These are phyloP conservation scores for Strigops habroptila DNA, from an alignment of 2,113 vertebrate genomes.

Conservation along the genomic window DNA sequence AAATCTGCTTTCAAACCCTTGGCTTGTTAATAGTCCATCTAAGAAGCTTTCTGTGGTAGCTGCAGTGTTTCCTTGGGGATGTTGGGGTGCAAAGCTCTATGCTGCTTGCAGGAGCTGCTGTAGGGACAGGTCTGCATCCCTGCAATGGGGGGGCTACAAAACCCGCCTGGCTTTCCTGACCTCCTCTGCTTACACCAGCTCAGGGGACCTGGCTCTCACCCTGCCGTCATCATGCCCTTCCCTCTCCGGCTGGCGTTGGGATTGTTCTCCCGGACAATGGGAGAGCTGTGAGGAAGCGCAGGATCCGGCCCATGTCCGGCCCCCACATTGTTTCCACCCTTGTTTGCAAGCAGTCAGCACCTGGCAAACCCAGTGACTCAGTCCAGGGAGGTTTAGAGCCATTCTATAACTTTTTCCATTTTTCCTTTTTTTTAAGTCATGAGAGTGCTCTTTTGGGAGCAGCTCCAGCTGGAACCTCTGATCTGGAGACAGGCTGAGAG, in stretches of 20 bases:
- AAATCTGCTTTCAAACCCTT: conserved; percentile 23
- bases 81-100: background rate
- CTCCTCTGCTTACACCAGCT: accelerated
- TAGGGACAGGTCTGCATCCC: accelerated
- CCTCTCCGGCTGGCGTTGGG: background rate
- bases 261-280: conserved; percentile 57
- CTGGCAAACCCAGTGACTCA: conserved; percentile 50
- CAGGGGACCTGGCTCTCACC: background rate
- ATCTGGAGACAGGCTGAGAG: background rate
- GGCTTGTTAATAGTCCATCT: background rate
- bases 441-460: background rate
- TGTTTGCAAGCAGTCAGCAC: conserved; percentile 11
- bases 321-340: background rate
- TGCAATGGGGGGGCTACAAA: accelerated
- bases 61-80: background rate
- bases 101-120: background rate
- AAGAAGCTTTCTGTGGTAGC: background rate
- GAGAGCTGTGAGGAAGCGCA: background rate
- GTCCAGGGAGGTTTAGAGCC: background rate
- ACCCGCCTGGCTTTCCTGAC: background rate
- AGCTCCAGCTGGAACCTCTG: accelerated
- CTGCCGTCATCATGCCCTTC: background rate
- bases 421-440: background rate
- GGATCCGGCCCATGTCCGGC: background rate
- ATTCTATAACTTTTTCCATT: background rate